A percentile compares a stretch with the other conserved stretches of the same genome.
phyloP scores from a whole-genome alignment of 2,888 invertebrate species.

The Tuberolachnus salignus region DNA sequence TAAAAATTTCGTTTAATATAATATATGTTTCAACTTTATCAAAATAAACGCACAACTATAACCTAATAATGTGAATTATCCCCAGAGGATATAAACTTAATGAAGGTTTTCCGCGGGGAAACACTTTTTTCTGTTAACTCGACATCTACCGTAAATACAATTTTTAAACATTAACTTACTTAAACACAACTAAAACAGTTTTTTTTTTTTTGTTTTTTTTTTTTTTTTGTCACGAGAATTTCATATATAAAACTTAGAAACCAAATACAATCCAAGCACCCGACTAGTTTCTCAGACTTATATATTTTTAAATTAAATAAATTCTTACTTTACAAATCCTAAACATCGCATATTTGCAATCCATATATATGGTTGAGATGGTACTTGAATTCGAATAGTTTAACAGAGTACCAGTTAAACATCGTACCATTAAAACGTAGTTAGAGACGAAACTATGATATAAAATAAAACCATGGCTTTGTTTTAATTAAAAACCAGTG shows the following conservation, averaged over 20 bases:
- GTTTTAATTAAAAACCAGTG: too few species aligned
- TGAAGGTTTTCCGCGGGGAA: conserved; percentile 36
- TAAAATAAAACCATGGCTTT: too few species aligned
- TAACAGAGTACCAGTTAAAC: too few species aligned
- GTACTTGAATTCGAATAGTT: too few species aligned
- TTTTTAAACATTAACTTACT: not conserved
- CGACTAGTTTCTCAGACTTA: too few species aligned
- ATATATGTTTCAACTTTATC: conserved; percentile 7
- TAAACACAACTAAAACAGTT: not conserved
- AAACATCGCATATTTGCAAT: too few species aligned
- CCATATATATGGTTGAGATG: too few species aligned
- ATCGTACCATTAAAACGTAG: too few species aligned
- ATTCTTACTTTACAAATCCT: not conserved
- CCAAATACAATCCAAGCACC: not conserved
- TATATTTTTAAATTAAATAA: not conserved
- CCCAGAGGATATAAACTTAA: not conserved
- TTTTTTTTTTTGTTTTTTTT: not conserved
- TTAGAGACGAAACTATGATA: too few species aligned
- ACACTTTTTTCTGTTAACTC: conserved; percentile 31
- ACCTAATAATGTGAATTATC: conserved; percentile 5
- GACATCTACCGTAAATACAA: conserved; percentile 9
- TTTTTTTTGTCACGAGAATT: not conserved
- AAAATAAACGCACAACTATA: conserved; percentile 17
- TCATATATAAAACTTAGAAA: not conserved
- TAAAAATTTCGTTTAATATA: not conserved